Conservation (phyloP, 2,113 vertebrate species). For the Microcebus ravelobensis region DNA sequence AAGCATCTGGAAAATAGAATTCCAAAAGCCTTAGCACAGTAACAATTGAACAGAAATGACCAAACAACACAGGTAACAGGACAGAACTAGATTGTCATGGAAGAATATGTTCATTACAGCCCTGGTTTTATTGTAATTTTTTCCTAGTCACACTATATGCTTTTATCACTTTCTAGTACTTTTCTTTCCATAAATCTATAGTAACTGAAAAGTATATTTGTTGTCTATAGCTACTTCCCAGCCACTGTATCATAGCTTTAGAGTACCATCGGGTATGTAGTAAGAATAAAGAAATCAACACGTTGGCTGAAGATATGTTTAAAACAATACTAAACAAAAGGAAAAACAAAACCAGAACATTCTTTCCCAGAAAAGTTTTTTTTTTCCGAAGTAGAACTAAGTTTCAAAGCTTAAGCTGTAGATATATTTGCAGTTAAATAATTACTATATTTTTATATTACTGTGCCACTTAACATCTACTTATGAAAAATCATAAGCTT, state of each 20-base stretch:
- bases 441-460: neutral
- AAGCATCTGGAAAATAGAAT: constrained; percentile 84
- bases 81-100: neutral
- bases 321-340: constrained; percentile 69
- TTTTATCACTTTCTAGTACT: neutral
- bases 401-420: constrained; percentile 25
- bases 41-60: constrained; percentile 39
- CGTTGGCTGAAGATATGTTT: constrained; percentile 46
- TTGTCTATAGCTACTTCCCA: neutral
- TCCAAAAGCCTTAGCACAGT: constrained; percentile 55
- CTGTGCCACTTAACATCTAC: constrained; percentile 28
- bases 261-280: neutral
- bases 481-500: constrained; percentile 42
- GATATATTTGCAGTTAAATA: constrained; percentile 41
- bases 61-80: constrained; percentile 53
- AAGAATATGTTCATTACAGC: neutral
- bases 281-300: constrained; percentile 45
- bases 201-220: neutral
- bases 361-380: neutral
- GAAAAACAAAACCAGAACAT: constrained; percentile 57
- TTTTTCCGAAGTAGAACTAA: constrained; percentile 10
- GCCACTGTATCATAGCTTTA: neutral
- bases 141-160: neutral
- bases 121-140: neutral
- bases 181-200: neutral